A percentile compares a stretch with the other conserved stretches of the same genome.
These are phyloP conservation scores for Bicyclus anynana DNA, from an alignment of 1,140 invertebrate species.

Conservation along the genomic window DNA sequence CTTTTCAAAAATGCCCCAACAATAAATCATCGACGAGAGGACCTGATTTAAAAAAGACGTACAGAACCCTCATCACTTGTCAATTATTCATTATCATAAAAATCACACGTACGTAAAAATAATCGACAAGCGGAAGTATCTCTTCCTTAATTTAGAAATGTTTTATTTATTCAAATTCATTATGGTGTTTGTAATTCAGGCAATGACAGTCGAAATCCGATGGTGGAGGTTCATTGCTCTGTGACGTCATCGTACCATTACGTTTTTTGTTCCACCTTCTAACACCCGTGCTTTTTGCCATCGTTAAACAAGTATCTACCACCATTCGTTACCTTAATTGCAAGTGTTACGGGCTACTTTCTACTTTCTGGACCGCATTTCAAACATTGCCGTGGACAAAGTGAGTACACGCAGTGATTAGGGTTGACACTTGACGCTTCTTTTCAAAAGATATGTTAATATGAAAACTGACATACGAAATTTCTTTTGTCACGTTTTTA, in stretches of 20 bases:
- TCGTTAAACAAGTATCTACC: slow-evolving; percentile 9
- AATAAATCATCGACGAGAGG: too few relatives aligned
- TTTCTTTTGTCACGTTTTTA: too few relatives aligned
- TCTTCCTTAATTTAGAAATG: slow-evolving; percentile 19
- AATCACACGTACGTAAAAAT: background rate
- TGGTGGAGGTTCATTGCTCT: slow-evolving; percentile 43
- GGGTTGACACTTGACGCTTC: background rate
- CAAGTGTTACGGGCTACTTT: slow-evolving; percentile 11
- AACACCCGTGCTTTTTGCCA: slow-evolving; percentile 17
- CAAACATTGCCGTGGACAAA: slow-evolving; percentile 13
- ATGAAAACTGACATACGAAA: too few relatives aligned
- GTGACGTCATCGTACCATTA: slow-evolving; percentile 57
- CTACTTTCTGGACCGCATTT: slow-evolving; percentile 12
- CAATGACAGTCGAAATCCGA: slow-evolving; percentile 42
- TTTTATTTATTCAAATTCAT: slow-evolving; percentile 20
- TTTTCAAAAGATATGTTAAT: background rate
- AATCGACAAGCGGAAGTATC: slow-evolving; percentile 17
- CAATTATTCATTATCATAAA: background rate
- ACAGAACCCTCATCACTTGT: too few relatives aligned
- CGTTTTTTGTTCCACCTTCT: slow-evolving; percentile 49
- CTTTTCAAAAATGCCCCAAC: too few relatives aligned
- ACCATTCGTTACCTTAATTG: slow-evolving; percentile 15
- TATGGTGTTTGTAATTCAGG: slow-evolving; percentile 25
- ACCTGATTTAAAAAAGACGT: too few relatives aligned
- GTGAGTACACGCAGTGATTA: slow-evolving; percentile 4